Conservation (phyloP, 1,140 invertebrate species). For the Macrobrachium rosenbergii region DNA sequence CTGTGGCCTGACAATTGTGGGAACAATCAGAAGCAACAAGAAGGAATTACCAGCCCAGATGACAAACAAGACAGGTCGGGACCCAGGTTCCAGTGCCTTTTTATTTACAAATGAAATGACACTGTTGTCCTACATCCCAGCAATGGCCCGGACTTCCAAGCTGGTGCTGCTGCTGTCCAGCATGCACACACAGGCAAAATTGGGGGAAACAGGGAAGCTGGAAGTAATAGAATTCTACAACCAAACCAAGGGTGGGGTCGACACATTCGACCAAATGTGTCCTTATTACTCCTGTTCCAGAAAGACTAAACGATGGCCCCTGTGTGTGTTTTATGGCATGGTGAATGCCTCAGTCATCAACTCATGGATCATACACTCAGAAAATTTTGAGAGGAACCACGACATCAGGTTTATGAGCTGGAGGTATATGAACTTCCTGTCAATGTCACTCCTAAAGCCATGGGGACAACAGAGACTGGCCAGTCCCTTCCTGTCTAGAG, state of each 20-base stretch:
- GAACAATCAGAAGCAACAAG: no score
- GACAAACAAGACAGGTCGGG: neutral
- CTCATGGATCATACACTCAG: conserved; percentile 5
- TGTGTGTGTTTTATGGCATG: conserved; percentile 29
- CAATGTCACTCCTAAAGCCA: conserved; percentile 12
- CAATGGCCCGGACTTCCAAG: neutral
- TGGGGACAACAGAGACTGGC: neutral
- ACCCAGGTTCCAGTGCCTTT: conserved; percentile 26
- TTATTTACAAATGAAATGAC: conserved; percentile 31
- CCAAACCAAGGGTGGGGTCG: conserved; percentile 10
- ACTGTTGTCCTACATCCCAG: neutral
- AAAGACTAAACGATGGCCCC: neutral
- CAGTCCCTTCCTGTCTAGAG: no score
- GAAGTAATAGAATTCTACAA: conserved; percentile 25
- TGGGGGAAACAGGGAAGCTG: conserved; percentile 13
- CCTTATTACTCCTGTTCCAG: neutral
- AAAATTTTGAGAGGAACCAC: neutral
- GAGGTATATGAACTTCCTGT: neutral
- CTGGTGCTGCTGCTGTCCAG: conserved; percentile 8
- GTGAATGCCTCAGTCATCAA: conserved; percentile 29
- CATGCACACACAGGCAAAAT: neutral
- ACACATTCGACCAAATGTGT: conserved; percentile 10
- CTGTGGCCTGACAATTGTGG: no score
- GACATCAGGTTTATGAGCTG: neutral
- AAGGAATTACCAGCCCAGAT: no score